Conservation (phyloP, 1,140 invertebrate species). For the Charaxes varanes region DNA sequence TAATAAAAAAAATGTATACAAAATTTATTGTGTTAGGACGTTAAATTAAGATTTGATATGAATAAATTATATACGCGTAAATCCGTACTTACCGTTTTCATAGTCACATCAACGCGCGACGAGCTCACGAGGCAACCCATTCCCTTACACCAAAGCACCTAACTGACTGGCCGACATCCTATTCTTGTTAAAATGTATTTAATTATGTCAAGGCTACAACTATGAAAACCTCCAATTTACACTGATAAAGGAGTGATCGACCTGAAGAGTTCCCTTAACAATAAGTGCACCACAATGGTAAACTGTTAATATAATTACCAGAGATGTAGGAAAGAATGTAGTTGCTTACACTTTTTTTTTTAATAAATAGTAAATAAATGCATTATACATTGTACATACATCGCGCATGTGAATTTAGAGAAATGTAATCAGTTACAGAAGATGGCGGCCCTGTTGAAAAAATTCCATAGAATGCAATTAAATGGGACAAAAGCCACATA, state of each 20-base stretch:
- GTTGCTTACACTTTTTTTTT: too few species aligned
- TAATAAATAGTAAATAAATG: too few species aligned
- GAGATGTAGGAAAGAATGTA: conserved; percentile 6
- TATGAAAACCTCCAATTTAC: conserved; percentile 1
- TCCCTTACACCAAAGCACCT: conserved; percentile 19
- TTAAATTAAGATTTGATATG: too few species aligned
- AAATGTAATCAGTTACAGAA: too few species aligned
- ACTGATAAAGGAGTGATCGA: conserved; percentile 3
- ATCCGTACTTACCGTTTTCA: conserved; percentile 20
- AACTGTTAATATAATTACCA: conserved; percentile 1
- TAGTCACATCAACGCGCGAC: conserved; percentile 24
- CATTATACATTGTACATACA: too few species aligned
- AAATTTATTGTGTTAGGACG: too few species aligned
- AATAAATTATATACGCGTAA: too few species aligned
- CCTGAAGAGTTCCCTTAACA: conserved; percentile 2
- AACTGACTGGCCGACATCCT: conserved; percentile 2
- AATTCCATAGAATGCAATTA: too few species aligned
- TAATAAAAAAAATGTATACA: background rate
- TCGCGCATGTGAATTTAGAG: too few species aligned
- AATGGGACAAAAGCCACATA: too few species aligned
- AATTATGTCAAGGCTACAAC: conserved; percentile 37
- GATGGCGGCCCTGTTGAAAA: too few species aligned
- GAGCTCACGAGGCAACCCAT: conserved; percentile 49
- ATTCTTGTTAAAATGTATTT: conserved; percentile 1
- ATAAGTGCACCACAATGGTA: conserved; percentile 13